Evolutionary conservation across 1,140 invertebrate species (phyloP), one percentile per base, ranked within the genome.

Genomic region (Platorchestia sp.): DNA sequence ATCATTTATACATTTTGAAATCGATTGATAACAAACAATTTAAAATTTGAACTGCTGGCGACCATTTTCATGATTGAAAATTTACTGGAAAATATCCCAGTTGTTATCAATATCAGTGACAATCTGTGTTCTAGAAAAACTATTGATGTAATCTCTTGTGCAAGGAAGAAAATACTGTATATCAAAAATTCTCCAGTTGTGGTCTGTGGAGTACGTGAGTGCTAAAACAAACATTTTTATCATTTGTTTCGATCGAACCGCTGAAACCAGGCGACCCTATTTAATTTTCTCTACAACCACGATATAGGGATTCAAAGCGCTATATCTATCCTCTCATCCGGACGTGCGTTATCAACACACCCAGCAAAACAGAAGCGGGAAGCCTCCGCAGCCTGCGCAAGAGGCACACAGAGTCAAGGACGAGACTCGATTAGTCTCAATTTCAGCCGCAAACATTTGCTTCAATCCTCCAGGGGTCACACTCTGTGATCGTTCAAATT

Each of bases 361-460:
- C 47, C 14, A 36, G 14, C 14, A 75, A 27, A 75, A 75, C 59
- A 22, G 27, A 75, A 75, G 59, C 27, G 14, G 14, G 14, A 36
- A 75, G 14, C 59, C 59, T 75, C 1, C 59, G 7, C 3, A 27
- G 27, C 59, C 59, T 75, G 59, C 36, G 27, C 59, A 10, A 22
- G 59, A 75, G 59, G 87, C 41, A 22, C 41, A 42, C 87, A 14
- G 14, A 75, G 43, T 44, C 41, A 89, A 89, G 41, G 87, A 89
- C 87, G 87, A 89, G 59, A 89, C 87, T 89, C 87, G n/a, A 89
- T 89, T 89, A 44, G 43, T 44, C 41, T 89, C 43, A 89, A 42
- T 89, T 89, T 89, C 87, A 14, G 0, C 3, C 10, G 87, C 87
- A 89, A 89, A 89, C 42, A 89, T 89, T 89, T 41, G 43, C 87